Evolutionary conservation across 2,888 invertebrate genomes (phyloP).

Genomic region (Tetramorium bicarinatum): DNA sequence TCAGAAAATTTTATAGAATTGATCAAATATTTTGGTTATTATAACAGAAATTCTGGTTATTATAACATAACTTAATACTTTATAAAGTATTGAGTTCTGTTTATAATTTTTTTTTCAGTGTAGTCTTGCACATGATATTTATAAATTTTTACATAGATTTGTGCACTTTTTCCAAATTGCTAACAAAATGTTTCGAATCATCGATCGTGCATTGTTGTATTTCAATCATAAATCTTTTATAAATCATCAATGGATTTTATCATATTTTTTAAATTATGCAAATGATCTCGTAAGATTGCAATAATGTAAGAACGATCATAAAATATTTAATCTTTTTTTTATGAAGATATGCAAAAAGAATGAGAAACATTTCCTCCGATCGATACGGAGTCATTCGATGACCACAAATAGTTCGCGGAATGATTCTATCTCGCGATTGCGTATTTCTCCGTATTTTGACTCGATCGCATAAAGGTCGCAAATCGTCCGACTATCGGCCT

Average conservation of each 20-base stretch:
- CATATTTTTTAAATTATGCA: neutral
- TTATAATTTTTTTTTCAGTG: neutral
- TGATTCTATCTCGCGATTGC: neutral
- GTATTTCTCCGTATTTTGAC: neutral
- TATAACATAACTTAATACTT: too few relatives aligned
- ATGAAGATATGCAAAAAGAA: neutral
- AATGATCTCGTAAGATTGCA: neutral
- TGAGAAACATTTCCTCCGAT: neutral
- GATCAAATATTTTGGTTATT: too few relatives aligned
- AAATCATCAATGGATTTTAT: neutral
- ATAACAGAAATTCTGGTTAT: too few relatives aligned
- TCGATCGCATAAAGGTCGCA: slow-evolving; percentile 26
- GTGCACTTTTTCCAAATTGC: neutral
- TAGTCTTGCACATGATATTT: neutral
- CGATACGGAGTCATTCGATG: neutral
- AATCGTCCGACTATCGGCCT: neutral
- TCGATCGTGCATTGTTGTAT: neutral
- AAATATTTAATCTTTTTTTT: slow-evolving; percentile 12
- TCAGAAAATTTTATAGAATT: too few relatives aligned
- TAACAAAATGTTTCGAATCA: neutral
- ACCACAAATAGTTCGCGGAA: neutral
- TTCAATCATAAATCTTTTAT: neutral
- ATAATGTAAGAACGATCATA: neutral
- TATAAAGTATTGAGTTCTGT: too few relatives aligned
- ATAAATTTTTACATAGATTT: neutral